phyloP scores from a whole-genome alignment of 2,797 vertebrate genomes.

The Eremophila alpestris region DNA sequence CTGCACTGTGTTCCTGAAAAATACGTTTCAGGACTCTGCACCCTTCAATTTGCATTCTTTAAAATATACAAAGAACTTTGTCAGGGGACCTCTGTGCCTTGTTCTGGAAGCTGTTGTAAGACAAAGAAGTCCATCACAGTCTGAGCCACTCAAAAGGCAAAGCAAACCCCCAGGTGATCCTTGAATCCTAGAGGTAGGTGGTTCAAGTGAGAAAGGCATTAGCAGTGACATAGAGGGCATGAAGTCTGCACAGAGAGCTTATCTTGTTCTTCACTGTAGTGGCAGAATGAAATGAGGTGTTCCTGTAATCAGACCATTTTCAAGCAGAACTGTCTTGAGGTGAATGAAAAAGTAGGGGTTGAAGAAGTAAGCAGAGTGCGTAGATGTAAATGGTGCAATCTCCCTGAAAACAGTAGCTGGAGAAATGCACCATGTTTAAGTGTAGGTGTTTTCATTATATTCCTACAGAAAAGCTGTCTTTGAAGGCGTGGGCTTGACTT shows the following conservation, averaged over 20 bases:
- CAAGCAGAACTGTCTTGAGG: background rate
- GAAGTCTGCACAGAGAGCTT: background rate
- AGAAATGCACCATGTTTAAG: background rate
- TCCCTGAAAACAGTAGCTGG: background rate
- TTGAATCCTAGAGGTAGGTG: background rate
- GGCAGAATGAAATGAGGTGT: background rate
- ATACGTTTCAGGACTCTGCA: background rate
- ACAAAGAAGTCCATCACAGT: background rate
- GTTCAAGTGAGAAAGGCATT: background rate
- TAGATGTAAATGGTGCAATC: background rate
- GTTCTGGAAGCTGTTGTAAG: background rate
- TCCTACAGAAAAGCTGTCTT: constrained; percentile 17
- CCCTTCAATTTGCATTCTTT: background rate
- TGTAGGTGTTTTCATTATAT: constrained; percentile 11
- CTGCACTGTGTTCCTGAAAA: constrained; percentile 27
- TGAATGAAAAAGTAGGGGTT: background rate
- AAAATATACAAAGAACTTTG: background rate
- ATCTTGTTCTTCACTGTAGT: background rate
- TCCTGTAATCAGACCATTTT: background rate
- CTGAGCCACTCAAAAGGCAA: background rate
- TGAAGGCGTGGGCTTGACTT: background rate
- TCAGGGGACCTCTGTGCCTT: background rate
- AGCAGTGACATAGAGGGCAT: background rate
- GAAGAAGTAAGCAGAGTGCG: background rate
- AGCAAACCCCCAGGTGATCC: background rate